Conservation (phyloP, 1,140 invertebrate genomes). For the Micrasema longulum region DNA sequence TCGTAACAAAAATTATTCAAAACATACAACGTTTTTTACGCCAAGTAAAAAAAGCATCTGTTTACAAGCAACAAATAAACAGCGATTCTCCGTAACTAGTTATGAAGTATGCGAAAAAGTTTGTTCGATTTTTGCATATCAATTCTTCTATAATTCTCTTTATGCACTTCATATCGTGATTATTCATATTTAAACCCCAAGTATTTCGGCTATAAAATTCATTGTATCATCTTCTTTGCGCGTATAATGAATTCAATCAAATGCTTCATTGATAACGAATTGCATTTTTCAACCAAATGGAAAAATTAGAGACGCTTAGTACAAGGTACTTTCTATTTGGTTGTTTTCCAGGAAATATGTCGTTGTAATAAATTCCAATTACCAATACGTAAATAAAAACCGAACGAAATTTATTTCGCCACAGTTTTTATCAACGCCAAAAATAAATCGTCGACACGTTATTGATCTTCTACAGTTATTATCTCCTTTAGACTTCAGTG, state of each 20-base stretch:
- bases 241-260: not conserved
- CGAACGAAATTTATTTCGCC: conserved; percentile 41
- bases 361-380: conserved; percentile 44
- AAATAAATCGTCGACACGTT: conserved; percentile 36
- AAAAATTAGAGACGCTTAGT: conserved; percentile 33
- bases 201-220: no score
- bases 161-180: no score
- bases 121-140: no score
- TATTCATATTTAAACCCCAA: conserved; percentile 2
- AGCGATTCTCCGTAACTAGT: no score
- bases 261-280: conserved; percentile 18
- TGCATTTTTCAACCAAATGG: conserved; percentile 22
- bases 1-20: no score
- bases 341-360: conserved; percentile 42
- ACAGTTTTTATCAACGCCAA: conserved; percentile 41
- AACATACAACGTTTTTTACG: no score
- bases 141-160: no score
- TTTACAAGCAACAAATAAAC: no score
- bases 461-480: conserved; percentile 3
- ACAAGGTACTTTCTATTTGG: conserved; percentile 10
- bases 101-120: no score
- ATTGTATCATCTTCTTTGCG: no score
- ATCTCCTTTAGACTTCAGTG: not conserved
- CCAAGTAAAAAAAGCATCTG: no score
- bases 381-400: conserved; percentile 45